These are phyloP conservation scores for Apteryx mantelli DNA, from an alignment of 2,113 vertebrate genomes.

Conservation along the genomic window DNA sequence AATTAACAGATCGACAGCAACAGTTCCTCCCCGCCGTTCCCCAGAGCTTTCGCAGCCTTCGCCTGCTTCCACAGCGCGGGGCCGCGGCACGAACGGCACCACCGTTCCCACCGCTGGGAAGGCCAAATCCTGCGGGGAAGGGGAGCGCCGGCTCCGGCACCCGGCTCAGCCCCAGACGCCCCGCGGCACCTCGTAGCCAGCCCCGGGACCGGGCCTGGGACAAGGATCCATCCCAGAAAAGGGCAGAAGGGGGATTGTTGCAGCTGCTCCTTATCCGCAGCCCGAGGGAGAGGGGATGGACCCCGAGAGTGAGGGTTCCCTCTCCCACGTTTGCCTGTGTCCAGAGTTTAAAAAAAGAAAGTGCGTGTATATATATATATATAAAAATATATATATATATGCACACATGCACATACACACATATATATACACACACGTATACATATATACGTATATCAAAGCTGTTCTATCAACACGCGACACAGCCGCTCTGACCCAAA, in stretches of 20 bases:
- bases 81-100: background rate
- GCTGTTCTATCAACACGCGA: background rate
- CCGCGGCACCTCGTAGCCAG: fast-evolving
- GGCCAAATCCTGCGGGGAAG: background rate
- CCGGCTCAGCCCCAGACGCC: background rate
- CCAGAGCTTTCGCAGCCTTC: slow-evolving; percentile 35
- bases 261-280: too few relatives aligned
- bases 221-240: background rate
- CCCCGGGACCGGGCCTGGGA: background rate
- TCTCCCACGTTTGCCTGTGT: background rate
- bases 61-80: background rate
- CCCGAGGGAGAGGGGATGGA: too few relatives aligned
- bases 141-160: background rate
- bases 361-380: background rate
- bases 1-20: slow-evolving; percentile 72
- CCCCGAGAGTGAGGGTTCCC: too few relatives aligned
- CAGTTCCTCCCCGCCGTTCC: slow-evolving; percentile 56
- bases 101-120: fast-evolving
- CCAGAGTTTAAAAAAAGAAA: background rate
- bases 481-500: background rate
- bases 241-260: too few relatives aligned
- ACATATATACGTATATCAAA: background rate
- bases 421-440: too few relatives aligned
- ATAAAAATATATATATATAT: too few relatives aligned
- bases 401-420: too few relatives aligned